Percentiles rank a stretch among this genome's conserved stretches.
phyloP scores from a whole-genome alignment of 1,140 invertebrate genomes.

The Nasonia giraulti region DNA sequence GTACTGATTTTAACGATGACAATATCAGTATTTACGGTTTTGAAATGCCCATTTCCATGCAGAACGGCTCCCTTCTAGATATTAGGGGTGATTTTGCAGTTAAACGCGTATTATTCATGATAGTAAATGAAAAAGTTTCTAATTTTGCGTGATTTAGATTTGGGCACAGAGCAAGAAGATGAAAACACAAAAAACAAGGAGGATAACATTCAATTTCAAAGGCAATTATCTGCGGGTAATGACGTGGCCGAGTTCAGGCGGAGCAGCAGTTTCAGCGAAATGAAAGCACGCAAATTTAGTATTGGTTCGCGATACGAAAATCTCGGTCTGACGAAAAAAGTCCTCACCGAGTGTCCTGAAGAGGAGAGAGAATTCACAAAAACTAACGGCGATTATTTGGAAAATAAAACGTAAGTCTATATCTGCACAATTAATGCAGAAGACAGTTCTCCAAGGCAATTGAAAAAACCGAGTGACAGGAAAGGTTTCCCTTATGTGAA shows the following conservation, averaged over 20 bases:
- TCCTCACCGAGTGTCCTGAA: not conserved
- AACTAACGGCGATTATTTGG: not conserved
- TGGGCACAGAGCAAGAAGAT: not conserved
- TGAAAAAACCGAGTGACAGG: not conserved
- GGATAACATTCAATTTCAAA: not conserved
- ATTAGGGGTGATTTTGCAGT: not conserved
- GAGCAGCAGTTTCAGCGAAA: constrained; percentile 14
- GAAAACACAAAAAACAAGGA: not conserved
- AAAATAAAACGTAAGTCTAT: constrained; percentile 1
- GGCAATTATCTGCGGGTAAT: not conserved
- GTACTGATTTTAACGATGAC: not conserved
- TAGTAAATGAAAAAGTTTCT: not conserved
- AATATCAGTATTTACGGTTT: constrained; percentile 50
- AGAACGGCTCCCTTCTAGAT: not conserved
- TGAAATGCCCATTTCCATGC: not conserved
- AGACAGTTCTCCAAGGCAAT: not conserved
- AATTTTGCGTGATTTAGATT: constrained; percentile 15
- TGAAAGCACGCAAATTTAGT: constrained; percentile 13
- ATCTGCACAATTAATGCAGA: not conserved
- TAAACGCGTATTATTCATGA: not conserved
- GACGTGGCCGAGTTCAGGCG: not conserved
- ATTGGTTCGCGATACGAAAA: constrained; percentile 6
- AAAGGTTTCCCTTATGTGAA: not conserved
- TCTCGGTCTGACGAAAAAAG: not conserved
- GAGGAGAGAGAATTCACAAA: not conserved